phyloP scores from a whole-genome alignment of 2,113 vertebrate genomes.

The Chamaea fasciata region DNA sequence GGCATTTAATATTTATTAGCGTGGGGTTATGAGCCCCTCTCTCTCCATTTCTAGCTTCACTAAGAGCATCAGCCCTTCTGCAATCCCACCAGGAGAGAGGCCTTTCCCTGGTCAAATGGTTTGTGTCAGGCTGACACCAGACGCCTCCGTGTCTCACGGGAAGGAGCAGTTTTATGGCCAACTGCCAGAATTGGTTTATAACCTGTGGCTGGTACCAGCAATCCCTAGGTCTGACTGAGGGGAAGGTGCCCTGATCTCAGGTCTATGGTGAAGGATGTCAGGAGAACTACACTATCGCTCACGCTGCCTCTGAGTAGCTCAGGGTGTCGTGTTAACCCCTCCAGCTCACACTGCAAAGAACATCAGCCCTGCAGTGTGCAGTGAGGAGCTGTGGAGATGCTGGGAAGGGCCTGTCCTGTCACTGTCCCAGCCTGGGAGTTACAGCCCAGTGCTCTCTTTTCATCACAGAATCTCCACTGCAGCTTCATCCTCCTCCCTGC shows the following conservation, averaged over 20 bases:
- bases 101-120: conserved; percentile 54
- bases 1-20: conserved; percentile 37
- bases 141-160: conserved; percentile 38
- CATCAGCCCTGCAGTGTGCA: background rate
- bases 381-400: background rate
- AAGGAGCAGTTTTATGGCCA: conserved; percentile 59
- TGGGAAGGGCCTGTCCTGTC: background rate
- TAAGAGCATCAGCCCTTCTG: conserved; percentile 5
- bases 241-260: conserved; percentile 56
- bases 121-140: conserved; percentile 68
- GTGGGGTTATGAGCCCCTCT: conserved; percentile 8
- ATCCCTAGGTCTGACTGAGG: conserved; percentile 12
- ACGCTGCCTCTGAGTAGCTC: background rate
- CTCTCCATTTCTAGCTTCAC: background rate
- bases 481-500: background rate
- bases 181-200: conserved; percentile 59
- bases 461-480: background rate
- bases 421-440: background rate
- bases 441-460: background rate
- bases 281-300: background rate
- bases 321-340: background rate
- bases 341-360: background rate
- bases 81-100: background rate
- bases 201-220: conserved; percentile 57
- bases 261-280: conserved; percentile 5